Base-by-base conservation (phyloP, 2,113 vertebrate species). In the Eonycteris spelaea region DNA sequence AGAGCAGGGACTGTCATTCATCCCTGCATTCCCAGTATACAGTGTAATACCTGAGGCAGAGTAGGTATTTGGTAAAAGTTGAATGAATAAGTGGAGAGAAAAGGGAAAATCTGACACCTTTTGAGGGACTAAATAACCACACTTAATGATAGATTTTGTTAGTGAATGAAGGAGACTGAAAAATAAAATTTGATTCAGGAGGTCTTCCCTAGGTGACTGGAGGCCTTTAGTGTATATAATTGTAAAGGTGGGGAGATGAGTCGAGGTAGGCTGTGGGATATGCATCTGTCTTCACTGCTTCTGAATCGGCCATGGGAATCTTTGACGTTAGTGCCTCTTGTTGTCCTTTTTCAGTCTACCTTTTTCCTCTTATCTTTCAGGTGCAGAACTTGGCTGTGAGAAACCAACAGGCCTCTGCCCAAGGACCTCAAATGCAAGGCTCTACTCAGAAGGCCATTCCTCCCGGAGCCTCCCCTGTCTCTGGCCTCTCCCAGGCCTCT, bases 341-440 rank as follows among this genome's bases (percentile, higher is more conserved):
- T 74, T 51, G 4, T 16, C 26, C 45, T 48, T 85, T 79, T 55
- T 95, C 70, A 85, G 0, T 24, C 33, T 92, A 15, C 38, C 0
- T 61, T 95, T 95, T 83, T 92, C 7, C 97, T 30, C 82, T 15
- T 97, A 24, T 98, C 33, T 97, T 98, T 90, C 91, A 99, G 99
- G 99, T 99, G 97, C 99, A 99, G 98, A 99, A 99, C 88, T 95
- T 99, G 98, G 99, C 99, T 75, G 98, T 99, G 94, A 98, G 99
- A 95, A 98, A 97, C 95, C 99, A 99, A 87, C 99, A 99, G 97
- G 97, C 98, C 86, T 98, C 98, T 0, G 96, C 98, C 74, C 59
- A 97, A 38, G 98, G 97, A 0, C 82, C 98, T 80, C 98, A 97
- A 38, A 98, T 98, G 91, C 98, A 98, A 85, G 97, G 97, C 91